phyloP scores from a whole-genome alignment of 1,140 invertebrate genomes.

The Drosophila jambulina region DNA sequence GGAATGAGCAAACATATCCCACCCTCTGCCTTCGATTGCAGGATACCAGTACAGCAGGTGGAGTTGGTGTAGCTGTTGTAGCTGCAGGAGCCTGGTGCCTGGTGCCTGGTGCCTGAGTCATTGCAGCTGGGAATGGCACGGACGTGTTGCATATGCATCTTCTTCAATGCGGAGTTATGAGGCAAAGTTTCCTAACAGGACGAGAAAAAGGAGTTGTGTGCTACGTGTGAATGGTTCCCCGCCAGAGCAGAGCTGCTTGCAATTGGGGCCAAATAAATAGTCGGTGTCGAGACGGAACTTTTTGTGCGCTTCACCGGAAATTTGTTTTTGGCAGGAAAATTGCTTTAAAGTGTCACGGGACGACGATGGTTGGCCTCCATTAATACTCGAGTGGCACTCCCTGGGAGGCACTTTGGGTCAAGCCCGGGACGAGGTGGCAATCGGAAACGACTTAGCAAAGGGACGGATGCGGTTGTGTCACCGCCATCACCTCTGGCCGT shows the following conservation, averaged over 20 bases:
- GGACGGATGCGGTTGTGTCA: slow-evolving; percentile 18
- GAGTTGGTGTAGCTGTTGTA: slow-evolving; percentile 5
- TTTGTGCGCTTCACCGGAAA: slow-evolving; percentile 62
- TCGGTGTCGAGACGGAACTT: slow-evolving; percentile 37
- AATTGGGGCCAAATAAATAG: slow-evolving; percentile 81
- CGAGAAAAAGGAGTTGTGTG: slow-evolving; percentile 41
- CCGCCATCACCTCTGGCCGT: slow-evolving; percentile 20
- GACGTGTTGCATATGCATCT: slow-evolving; percentile 82
- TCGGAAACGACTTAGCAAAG: slow-evolving; percentile 28
- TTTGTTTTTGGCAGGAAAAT: slow-evolving; percentile 64
- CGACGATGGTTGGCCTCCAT: slow-evolving; percentile 35
- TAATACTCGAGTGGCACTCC: slow-evolving; percentile 49
- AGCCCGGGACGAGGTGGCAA: slow-evolving; percentile 21
- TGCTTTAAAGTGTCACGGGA: slow-evolving; percentile 61
- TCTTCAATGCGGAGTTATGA: slow-evolving; percentile 80
- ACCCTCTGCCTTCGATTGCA: not conserved
- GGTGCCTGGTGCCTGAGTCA: slow-evolving; percentile 21
- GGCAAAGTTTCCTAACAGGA: slow-evolving; percentile 68
- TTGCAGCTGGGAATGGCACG: slow-evolving; percentile 54
- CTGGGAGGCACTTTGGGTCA: not conserved
- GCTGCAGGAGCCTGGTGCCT: not conserved
- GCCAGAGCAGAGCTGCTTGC: slow-evolving; percentile 24
- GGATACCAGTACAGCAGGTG: slow-evolving; percentile 4
- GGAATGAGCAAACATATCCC: slow-evolving; percentile 5
- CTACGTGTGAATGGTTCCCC: slow-evolving; percentile 65